phyloP scores from a whole-genome alignment of 2,888 invertebrate species.

The Poecilus cupreus region DNA sequence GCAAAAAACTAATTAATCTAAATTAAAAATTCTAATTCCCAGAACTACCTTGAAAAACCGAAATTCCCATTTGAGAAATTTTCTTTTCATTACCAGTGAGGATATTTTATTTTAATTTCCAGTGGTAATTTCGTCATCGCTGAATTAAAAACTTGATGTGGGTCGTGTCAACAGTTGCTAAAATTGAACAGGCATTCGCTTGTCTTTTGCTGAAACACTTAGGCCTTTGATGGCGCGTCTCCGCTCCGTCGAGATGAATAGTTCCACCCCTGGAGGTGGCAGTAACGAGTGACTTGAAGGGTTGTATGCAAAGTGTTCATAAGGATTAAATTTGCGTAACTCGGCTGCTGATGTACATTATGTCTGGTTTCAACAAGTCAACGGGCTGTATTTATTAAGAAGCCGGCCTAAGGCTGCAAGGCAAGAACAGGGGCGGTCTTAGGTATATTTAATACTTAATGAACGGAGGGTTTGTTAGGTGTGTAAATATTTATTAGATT shows the following conservation, averaged over 20 bases:
- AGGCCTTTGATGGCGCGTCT: not conserved
- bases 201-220: not conserved
- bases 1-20: conserved; percentile 44
- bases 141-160: conserved; percentile 3
- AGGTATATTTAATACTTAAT: conserved; percentile 17
- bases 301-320: not conserved
- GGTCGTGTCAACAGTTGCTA: not conserved
- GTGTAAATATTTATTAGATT: conserved; percentile 31
- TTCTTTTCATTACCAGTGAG: conserved; percentile 45
- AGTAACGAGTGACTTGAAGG: not conserved
- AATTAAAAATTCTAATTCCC: conserved; percentile 49
- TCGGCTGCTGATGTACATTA: conserved; percentile 13
- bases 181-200: not conserved
- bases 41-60: not conserved
- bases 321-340: conserved; percentile 7
- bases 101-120: conserved; percentile 28
- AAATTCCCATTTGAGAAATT: conserved; percentile 30
- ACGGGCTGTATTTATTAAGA: conserved; percentile 16
- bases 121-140: conserved; percentile 9
- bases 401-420: not conserved
- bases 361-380: conserved; percentile 31
- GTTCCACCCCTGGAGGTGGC: not conserved
- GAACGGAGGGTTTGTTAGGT: conserved; percentile 22
- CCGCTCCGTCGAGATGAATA: not conserved
- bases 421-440: not conserved